phyloP scores from a whole-genome alignment of 2,797 vertebrate species.

The Mico argentatus region DNA sequence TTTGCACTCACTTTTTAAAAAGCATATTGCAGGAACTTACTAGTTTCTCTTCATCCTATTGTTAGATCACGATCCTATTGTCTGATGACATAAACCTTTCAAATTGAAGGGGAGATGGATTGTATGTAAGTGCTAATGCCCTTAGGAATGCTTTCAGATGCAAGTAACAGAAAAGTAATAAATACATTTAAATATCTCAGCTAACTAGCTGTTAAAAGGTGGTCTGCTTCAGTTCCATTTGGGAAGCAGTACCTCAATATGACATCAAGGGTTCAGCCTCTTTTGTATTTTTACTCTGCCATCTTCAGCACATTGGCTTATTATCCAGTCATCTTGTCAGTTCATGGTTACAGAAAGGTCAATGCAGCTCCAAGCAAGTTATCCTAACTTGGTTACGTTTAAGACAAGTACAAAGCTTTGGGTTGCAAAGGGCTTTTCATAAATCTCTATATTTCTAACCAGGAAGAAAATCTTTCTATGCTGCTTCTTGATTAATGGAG shows the following conservation, averaged over 20 bases:
- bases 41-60: not conserved
- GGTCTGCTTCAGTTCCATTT: not conserved
- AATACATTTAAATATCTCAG: not conserved
- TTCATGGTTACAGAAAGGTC: not conserved
- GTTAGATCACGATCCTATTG: not conserved
- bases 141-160: not conserved
- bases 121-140: not conserved
- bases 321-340: not conserved
- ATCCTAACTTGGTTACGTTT: not conserved
- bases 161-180: not conserved
- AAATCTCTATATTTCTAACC: constrained; percentile 14
- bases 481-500: not conserved
- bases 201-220: not conserved
- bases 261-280: not conserved
- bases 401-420: not conserved
- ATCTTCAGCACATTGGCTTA: not conserved
- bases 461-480: not conserved
- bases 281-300: not conserved
- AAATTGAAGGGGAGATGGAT: not conserved
- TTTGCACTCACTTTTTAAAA: constrained; percentile 11
- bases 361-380: not conserved
- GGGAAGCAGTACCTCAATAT: not conserved
- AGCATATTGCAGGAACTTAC: not conserved
- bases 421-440: not conserved
- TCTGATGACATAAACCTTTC: not conserved